These are phyloP conservation scores for Emesis russula DNA, from an alignment of 2,888 invertebrate genomes.

Conservation along the genomic window DNA sequence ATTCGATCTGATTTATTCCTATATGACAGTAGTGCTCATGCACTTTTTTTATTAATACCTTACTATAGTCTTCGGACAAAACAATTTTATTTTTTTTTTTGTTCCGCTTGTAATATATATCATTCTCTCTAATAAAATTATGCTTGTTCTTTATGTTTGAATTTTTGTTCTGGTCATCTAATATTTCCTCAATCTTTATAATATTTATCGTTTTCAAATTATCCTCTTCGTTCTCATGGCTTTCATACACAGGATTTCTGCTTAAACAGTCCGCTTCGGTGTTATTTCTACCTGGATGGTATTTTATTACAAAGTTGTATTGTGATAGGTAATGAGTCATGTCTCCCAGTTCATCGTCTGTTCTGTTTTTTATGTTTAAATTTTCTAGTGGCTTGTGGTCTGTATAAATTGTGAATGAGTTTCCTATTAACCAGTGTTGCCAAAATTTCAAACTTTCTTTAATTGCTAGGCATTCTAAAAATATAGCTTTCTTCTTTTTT, in stretches of 20 bases:
- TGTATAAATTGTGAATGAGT: slow-evolving; percentile 58
- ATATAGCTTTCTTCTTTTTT: slow-evolving; percentile 66
- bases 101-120: slow-evolving; percentile 41
- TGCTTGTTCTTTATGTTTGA: slow-evolving; percentile 36
- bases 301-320: slow-evolving; percentile 63
- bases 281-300: slow-evolving; percentile 56
- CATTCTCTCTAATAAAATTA: slow-evolving; percentile 26
- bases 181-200: slow-evolving; percentile 48
- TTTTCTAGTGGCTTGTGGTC: slow-evolving; percentile 74
- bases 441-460: slow-evolving; percentile 79
- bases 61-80: slow-evolving; percentile 46
- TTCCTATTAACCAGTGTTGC: slow-evolving; percentile 77
- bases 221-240: slow-evolving; percentile 54
- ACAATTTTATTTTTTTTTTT: slow-evolving; percentile 48
- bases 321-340: slow-evolving; percentile 62
- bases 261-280: slow-evolving; percentile 65
- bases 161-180: slow-evolving; percentile 51
- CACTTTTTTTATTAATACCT: slow-evolving; percentile 46
- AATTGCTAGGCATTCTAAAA: slow-evolving; percentile 72
- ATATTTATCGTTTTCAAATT: slow-evolving; percentile 57
- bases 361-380: slow-evolving; percentile 56
- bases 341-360: slow-evolving; percentile 70
- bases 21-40: slow-evolving; percentile 54
- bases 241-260: slow-evolving; percentile 53
- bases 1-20: slow-evolving; percentile 52